These are phyloP conservation scores for Parazoanthus swiftii DNA, from an alignment of 92 coral and sea anemone genomes.

Conservation along the genomic window DNA sequence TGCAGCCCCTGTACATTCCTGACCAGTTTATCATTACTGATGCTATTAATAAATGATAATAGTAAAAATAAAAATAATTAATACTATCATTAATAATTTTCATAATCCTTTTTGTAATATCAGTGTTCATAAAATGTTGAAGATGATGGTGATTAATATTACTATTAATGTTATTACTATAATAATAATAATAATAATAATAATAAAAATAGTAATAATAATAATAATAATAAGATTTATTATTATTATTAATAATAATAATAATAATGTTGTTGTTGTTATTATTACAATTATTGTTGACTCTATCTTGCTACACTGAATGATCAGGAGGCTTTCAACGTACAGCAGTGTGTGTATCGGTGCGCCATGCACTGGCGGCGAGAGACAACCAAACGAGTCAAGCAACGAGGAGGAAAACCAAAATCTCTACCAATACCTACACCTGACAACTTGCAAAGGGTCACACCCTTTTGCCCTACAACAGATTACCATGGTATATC, in stretches of 20 bases:
- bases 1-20: background rate
- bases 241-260: too few relatives aligned
- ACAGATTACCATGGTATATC: background rate
- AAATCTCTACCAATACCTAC: slow-evolving; percentile 23
- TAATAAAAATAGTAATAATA: too few relatives aligned
- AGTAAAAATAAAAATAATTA: too few relatives aligned
- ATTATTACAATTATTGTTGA: background rate
- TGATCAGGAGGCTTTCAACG: slow-evolving; percentile 62
- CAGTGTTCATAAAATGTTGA: too few relatives aligned
- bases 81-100: too few relatives aligned
- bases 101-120: too few relatives aligned
- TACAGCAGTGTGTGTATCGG: slow-evolving; percentile 84
- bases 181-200: too few relatives aligned
- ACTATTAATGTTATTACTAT: too few relatives aligned
- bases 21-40: too few relatives aligned
- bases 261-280: background rate
- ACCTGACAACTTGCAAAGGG: background rate
- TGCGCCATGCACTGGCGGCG: slow-evolving; percentile 96
- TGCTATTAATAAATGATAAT: too few relatives aligned
- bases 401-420: slow-evolving; percentile 56
- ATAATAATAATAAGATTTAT: too few relatives aligned
- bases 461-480: background rate
- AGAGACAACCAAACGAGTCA: slow-evolving; percentile 68
- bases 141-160: too few relatives aligned
- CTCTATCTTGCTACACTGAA: background rate